Conservation (phyloP, 2,888 invertebrate species). For the Lamellibrachia columna region DNA sequence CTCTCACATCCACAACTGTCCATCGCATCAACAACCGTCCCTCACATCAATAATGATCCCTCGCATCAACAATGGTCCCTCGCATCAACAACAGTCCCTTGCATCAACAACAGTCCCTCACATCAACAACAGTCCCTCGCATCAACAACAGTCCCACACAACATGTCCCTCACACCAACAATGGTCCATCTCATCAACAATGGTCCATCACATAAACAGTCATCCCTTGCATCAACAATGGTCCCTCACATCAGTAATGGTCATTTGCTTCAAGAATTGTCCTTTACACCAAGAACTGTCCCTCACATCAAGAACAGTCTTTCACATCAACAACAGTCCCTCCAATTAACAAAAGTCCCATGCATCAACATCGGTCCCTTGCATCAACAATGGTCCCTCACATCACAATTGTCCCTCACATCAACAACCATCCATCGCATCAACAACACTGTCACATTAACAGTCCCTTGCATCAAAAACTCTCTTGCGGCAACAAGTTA, state of each 20-base stretch:
- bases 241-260: not conserved
- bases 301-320: conserved; percentile 51
- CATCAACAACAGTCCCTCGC: not conserved
- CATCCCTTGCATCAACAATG: not conserved
- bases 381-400: not conserved
- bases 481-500: not conserved
- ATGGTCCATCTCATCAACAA: not conserved
- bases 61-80: not conserved
- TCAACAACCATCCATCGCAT: not conserved
- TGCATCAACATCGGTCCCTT: not conserved
- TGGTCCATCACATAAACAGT: not conserved
- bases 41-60: no score
- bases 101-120: not conserved
- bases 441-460: not conserved
- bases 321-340: conserved; percentile 45
- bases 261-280: not conserved
- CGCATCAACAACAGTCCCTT: no score
- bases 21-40: not conserved
- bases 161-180: not conserved
- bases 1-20: not conserved
- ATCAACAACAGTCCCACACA: not conserved
- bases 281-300: conserved; percentile 52
- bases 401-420: not conserved
- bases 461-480: not conserved
- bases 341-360: not conserved